Conservation (phyloP, 2,888 invertebrate species). For the Bursaphelenchus okinawaensis region DNA sequence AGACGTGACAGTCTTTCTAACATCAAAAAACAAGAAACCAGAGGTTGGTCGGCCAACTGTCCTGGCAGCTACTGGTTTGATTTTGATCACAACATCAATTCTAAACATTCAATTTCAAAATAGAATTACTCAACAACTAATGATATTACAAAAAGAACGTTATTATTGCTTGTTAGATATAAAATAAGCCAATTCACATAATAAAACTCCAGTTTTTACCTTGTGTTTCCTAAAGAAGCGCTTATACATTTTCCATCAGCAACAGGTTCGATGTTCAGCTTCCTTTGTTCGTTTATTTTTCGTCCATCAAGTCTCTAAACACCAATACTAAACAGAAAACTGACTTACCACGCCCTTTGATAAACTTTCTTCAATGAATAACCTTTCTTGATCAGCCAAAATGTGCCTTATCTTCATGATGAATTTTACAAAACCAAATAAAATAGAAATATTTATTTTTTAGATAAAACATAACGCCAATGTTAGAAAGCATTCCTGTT, state of each 20-base stretch:
- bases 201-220: conserved; percentile 1
- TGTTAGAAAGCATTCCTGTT: no score
- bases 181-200: no score
- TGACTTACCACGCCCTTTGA: conserved; percentile 6
- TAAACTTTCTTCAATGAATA: neutral
- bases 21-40: conserved; percentile 11
- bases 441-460: no score
- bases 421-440: no score
- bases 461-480: no score
- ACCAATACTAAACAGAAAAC: neutral
- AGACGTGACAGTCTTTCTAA: conserved; percentile 3
- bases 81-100: conserved; percentile 2
- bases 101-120: conserved; percentile 4
- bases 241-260: conserved; percentile 8
- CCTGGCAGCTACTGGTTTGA: conserved; percentile 7
- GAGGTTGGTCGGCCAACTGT: conserved; percentile 12
- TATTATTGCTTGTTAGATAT: no score
- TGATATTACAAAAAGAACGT: no score
- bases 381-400: conserved; percentile 3
- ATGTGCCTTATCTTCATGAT: conserved; percentile 3
- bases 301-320: conserved; percentile 11
- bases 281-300: conserved; percentile 1
- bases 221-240: conserved; percentile 6
- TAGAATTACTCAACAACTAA: no score
- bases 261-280: conserved; percentile 1